Conservation (phyloP, 2,797 vertebrate species). For the Sylvilagus floridanus region DNA sequence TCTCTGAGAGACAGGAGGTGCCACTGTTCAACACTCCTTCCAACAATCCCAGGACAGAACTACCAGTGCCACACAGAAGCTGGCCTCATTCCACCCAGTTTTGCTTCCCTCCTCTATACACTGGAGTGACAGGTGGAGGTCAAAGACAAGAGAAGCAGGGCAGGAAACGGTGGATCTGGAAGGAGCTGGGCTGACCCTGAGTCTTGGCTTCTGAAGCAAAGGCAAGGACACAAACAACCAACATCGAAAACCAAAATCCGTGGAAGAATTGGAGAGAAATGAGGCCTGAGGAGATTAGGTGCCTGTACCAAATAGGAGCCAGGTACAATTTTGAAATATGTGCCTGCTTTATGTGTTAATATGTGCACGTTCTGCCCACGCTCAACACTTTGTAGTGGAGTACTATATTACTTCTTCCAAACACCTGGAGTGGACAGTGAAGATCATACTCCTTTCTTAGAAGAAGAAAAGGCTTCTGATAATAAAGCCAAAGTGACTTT, state of each 20-base stretch:
- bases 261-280: slow-evolving; percentile 14
- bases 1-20: slow-evolving; percentile 8
- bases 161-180: neutral
- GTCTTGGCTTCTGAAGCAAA: slow-evolving; percentile 39
- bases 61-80: neutral
- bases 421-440: neutral
- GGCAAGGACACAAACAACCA: neutral
- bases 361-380: neutral
- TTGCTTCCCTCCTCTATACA: neutral
- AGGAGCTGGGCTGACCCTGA: neutral
- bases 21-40: neutral
- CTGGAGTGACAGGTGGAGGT: neutral
- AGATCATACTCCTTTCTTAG: neutral
- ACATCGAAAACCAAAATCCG: neutral
- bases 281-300: neutral
- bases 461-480: slow-evolving; percentile 24
- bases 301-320: slow-evolving; percentile 41
- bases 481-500: slow-evolving; percentile 31
- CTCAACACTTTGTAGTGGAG: neutral
- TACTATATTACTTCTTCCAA: neutral
- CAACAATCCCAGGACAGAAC: neutral
- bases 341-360: neutral
- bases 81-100: neutral
- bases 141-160: neutral
- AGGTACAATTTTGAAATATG: slow-evolving; percentile 35